Conservation (phyloP, 2,888 invertebrate genomes). For the Esperia sulphurella region DNA sequence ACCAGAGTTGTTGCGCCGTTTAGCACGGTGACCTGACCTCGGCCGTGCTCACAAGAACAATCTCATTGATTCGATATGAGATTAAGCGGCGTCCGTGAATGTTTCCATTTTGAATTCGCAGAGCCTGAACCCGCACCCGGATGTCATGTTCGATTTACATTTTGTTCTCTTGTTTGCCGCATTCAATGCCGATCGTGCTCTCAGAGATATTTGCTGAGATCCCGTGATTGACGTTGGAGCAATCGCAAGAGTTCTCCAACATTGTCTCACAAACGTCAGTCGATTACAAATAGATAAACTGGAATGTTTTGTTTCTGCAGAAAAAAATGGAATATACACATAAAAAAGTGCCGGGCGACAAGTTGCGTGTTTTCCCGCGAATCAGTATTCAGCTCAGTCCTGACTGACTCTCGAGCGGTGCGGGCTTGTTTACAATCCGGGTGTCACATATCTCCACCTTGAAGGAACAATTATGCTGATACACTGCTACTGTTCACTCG, state of each 20-base stretch:
- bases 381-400: slow-evolving; percentile 53
- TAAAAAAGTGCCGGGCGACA: slow-evolving; percentile 40
- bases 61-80: slow-evolving; percentile 65
- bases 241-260: slow-evolving; percentile 25
- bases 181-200: slow-evolving; percentile 52
- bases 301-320: background rate
- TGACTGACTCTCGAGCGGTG: slow-evolving; percentile 17
- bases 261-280: slow-evolving; percentile 1
- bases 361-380: slow-evolving; percentile 56
- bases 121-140: slow-evolving; percentile 69
- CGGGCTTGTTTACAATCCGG: slow-evolving; percentile 48
- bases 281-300: slow-evolving; percentile 1
- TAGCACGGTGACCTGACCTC: slow-evolving; percentile 63
- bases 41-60: slow-evolving; percentile 52
- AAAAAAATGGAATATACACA: slow-evolving; percentile 14
- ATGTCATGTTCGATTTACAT: slow-evolving; percentile 69
- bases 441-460: slow-evolving; percentile 36
- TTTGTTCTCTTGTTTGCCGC: slow-evolving; percentile 52
- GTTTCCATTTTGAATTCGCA: slow-evolving; percentile 64
- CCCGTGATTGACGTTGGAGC: slow-evolving; percentile 47
- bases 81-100: slow-evolving; percentile 64
- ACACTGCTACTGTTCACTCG: slow-evolving; percentile 38
- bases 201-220: slow-evolving; percentile 29
- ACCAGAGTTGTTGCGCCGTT: slow-evolving; percentile 58
- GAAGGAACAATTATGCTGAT: slow-evolving; percentile 39